Evolutionary conservation across 1,140 invertebrate species (phyloP), one percentile per base, ranked within the genome.

Genomic region (Laodelphax striatellus): DNA sequence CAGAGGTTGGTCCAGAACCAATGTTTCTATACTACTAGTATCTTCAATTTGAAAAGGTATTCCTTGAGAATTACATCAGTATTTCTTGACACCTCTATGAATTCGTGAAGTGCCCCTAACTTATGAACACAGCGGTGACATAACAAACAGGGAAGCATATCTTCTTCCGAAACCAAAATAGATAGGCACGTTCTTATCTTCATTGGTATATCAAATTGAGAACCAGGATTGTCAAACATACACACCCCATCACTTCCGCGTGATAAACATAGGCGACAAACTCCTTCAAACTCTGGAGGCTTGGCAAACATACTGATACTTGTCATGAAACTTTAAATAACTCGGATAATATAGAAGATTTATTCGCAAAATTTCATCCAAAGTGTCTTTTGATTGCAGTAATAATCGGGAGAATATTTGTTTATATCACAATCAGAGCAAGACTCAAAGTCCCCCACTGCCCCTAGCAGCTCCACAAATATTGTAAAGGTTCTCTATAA

Each of bases 231-330:
- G 14, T 81, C 80, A 65, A 82, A 86, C 60, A 85, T 82, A 67
- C 84, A 78, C 60, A 82, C 78, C 70, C 82, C 84, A 59, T 70
- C 75, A 53, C 82, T 80, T 60, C 79, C 79, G 66, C 79, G 83
- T 42, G 78, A 80, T 16, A 83, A 84, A 70, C 83, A 85, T 52
- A 85, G 74, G 65, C 83, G 76, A 68, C 84, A 86, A 56, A 86
- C 72, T 73, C 85, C 83, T 67, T 83, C 82, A 69, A 82, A 86
- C 70, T 83, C 84, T 13, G 84, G 82, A 63, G 79, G 77, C 65
- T 84, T 82, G 67, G 78, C 81, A 57, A 79, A 77, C 81, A 84
- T 84, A 16, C 38, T 59, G 57, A 59, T 50, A 11, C 60, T 65
- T 21, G 22, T 16, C 41, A 57, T n/a, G 13, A 55, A 21, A 42